Base-by-base conservation (phyloP, 2,888 invertebrate species). In the Drosophila setosimentum region DNA sequence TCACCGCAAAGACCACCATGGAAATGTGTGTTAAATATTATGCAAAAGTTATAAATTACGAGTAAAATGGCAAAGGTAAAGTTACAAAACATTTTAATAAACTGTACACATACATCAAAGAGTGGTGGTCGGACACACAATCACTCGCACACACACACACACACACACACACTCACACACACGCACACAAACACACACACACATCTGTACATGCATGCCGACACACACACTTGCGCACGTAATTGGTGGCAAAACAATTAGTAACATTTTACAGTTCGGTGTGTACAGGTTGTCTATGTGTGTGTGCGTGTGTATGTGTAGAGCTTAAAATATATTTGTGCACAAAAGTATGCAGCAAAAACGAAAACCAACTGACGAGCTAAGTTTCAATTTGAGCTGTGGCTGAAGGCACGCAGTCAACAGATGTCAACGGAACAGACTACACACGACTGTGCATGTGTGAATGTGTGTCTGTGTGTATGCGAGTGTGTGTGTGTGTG, bases 211-310 rank as follows among this genome's bases (percentile, higher is more conserved):
- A 55, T 32, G 29, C 74, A 60, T 50, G n/a, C 30, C 40, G 48
- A 51, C 78, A 78, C 69, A 68, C 65, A 76, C 70, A 72, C 71
- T 78, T 81, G 79, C 68, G 75, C 72, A 85, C 78, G 78, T 87
- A 89, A 89, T 88, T 89, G 81, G 87, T 76, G 81, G 88, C 83
- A 81, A 89, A 87, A 89, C 90, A 87, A 87, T 87, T 87, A 89
- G 90, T 72, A 86, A 74, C 78, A 77, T 87, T 89, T 89, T 73
- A 55, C 74, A 84, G 78, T 79, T 84, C 62, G 50, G 50, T 54
- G 67, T 50, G 53, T 49, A 45, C 40, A 51, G 40, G 30, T 48
- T 54, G 37, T 51, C 40, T 60, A 45, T 49, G 51, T 30, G 21
- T 45, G 18, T 24, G 30, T 49, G 40, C 30, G 40, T 32, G 57